Percentiles rank a stretch among this genome's conserved stretches.
phyloP scores from a whole-genome alignment of 2,797 vertebrate species.

The Podargus strigoides region DNA sequence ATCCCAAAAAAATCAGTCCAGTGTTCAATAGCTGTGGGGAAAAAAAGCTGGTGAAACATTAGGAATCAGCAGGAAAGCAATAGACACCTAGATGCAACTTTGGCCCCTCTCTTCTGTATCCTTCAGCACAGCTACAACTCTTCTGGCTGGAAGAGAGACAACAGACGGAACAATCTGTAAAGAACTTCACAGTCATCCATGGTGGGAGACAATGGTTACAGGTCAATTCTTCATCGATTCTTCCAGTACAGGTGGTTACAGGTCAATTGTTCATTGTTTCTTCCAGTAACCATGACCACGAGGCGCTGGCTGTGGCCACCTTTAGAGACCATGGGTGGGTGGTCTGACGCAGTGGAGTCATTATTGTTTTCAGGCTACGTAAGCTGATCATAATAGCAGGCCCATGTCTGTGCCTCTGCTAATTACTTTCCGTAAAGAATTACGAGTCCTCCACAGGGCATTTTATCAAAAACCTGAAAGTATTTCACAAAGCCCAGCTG shows the following conservation, averaged over 20 bases:
- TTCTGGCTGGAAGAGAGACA: not conserved
- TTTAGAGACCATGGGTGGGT: not conserved
- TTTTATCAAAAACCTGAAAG: not conserved
- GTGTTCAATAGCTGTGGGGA: not conserved
- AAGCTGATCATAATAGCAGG: not conserved
- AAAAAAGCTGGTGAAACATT: not conserved
- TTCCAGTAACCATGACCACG: too few species aligned
- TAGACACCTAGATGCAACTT: not conserved
- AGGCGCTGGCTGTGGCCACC: too few species aligned
- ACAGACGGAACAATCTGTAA: not conserved
- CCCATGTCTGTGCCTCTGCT: not conserved
- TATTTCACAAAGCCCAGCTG: not conserved
- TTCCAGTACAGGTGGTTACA: not conserved
- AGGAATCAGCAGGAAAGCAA: not conserved
- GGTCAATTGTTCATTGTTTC: too few species aligned
- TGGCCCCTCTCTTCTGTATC: not conserved
- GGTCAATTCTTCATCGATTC: not conserved
- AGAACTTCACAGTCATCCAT: not conserved
- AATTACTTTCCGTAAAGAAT: not conserved
- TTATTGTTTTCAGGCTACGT: not conserved
- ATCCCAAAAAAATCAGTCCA: not conserved
- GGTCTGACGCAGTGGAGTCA: rapidly evolving
- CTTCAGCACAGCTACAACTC: not conserved
- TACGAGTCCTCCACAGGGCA: too few species aligned
- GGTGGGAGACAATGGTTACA: not conserved